Evolutionary conservation across 2,113 vertebrate species (phyloP).

Genomic region (Cheilinus undulatus): DNA sequence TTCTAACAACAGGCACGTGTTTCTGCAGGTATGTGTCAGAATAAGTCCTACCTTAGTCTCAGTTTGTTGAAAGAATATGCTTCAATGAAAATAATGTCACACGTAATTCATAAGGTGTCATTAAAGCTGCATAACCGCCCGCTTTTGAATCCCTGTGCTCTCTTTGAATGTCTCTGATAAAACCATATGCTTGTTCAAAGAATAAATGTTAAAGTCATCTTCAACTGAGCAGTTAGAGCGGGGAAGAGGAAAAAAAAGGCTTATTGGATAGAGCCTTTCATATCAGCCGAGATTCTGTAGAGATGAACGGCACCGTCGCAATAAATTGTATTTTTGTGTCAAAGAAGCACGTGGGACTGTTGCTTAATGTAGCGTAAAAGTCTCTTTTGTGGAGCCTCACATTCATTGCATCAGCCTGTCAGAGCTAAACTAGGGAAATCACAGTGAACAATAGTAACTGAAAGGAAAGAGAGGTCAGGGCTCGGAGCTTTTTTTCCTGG

Average conservation of each 20-base stretch:
- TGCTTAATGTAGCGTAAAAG: constrained; percentile 82
- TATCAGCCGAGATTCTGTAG: constrained; percentile 65
- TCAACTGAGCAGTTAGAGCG: constrained; percentile 41
- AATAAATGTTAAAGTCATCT: constrained; percentile 62
- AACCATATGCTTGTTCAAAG: constrained; percentile 39
- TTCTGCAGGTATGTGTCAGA: not conserved
- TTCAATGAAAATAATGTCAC: constrained; percentile 21
- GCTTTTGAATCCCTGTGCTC: constrained; percentile 43
- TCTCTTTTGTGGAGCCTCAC: constrained; percentile 77
- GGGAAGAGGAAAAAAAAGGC: constrained; percentile 6
- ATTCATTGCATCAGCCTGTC: constrained; percentile 80
- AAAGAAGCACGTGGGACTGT: constrained; percentile 69
- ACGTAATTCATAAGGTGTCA: constrained; percentile 35
- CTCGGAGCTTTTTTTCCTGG: constrained; percentile 61
- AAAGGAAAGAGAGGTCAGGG: constrained; percentile 67
- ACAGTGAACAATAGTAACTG: constrained; percentile 63
- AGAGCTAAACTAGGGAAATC: constrained; percentile 76
- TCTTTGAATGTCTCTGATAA: constrained; percentile 52
- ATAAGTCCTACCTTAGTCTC: not conserved
- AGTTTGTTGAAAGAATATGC: constrained; percentile 7
- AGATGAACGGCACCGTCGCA: constrained; percentile 62
- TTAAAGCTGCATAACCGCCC: constrained; percentile 43
- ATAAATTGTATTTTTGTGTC: constrained; percentile 81
- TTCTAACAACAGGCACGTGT: not conserved
- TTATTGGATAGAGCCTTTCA: constrained; percentile 53